Evolutionary conservation across 35 echinoderm and acorn worm species (phyloP).

Genomic region (Apostichopus parvimensis): DNA sequence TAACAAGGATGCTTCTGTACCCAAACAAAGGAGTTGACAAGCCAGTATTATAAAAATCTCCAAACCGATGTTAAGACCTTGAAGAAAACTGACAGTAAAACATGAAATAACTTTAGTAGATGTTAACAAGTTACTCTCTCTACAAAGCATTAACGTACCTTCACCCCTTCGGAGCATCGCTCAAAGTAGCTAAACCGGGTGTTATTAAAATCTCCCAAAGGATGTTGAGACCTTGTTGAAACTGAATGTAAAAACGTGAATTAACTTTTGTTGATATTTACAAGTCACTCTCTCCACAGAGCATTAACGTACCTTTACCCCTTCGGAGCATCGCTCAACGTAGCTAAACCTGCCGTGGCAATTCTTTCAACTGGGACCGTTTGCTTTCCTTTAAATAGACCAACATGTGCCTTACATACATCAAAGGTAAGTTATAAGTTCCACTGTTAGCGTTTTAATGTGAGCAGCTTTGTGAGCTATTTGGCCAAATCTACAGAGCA

Average conservation of each 20-base stretch:
- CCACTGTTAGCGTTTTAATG: no score
- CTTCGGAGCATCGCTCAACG: slow-evolving; percentile 91
- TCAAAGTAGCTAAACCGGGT: slow-evolving; percentile 88
- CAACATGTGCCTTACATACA: slow-evolving; percentile 89
- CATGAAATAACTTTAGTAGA: no score
- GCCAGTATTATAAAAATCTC: no score
- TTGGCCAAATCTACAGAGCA: no score
- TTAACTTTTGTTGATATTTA: neutral
- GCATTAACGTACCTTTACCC: slow-evolving; percentile 92
- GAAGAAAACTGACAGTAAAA: no score
- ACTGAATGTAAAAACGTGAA: no score
- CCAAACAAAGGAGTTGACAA: no score
- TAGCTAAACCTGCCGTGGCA: slow-evolving; percentile 85
- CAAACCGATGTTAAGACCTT: no score
- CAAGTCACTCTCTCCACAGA: slow-evolving; percentile 31
- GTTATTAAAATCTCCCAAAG: neutral
- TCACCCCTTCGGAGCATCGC: slow-evolving; percentile 80
- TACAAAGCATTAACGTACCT: slow-evolving; percentile 85
- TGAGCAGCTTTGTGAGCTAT: no score
- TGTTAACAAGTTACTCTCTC: neutral
- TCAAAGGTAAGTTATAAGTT: slow-evolving; percentile 72
- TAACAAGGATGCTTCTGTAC: no score
- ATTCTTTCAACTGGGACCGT: slow-evolving; percentile 92
- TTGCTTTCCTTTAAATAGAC: slow-evolving; percentile 95
- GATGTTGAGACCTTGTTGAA: no score